Percentiles rank a stretch among this genome's conserved stretches.
Evolutionary conservation across 53 echinoderm and acorn worm genomes (phyloP).

Genomic region (Echinometra lucunter): DNA sequence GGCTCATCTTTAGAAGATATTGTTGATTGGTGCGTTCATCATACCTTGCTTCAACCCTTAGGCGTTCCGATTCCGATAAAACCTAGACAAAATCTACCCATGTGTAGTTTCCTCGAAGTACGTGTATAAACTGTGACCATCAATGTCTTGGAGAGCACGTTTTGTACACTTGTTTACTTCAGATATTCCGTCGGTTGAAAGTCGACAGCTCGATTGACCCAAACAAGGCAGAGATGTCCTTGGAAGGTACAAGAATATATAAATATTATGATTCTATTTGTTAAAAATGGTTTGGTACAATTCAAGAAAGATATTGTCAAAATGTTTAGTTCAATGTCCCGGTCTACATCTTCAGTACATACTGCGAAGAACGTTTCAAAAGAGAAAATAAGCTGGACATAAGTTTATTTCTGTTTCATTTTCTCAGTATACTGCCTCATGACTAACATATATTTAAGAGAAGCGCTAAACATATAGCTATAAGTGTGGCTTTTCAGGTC

Average conservation of each 20-base stretch:
- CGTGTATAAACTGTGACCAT: conserved; percentile 21
- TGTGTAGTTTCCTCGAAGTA: not conserved
- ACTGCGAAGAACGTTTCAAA: too few species aligned
- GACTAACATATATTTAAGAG: too few species aligned
- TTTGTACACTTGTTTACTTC: conserved; percentile 12
- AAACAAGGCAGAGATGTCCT: not conserved
- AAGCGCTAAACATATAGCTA: too few species aligned
- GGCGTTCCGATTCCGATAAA: conserved; percentile 17
- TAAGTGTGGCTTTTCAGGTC: too few species aligned
- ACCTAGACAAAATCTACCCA: not conserved
- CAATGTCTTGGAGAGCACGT: conserved; percentile 26
- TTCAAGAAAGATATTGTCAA: too few species aligned
- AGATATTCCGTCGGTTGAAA: not conserved
- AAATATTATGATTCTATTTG: not conserved
- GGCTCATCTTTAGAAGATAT: not conserved
- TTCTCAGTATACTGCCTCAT: too few species aligned
- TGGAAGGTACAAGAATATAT: not conserved
- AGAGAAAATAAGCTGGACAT: too few species aligned
- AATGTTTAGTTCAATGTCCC: too few species aligned
- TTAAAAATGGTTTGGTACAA: not conserved
- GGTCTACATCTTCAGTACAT: too few species aligned
- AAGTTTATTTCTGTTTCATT: too few species aligned
- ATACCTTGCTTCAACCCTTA: not conserved
- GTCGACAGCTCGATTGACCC: not conserved
- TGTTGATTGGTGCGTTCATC: not conserved